Evolutionary conservation across 2,113 vertebrate genomes (phyloP), one percentile per base, ranked within the genome.

Genomic region (Trematocara stigmaticum): DNA sequence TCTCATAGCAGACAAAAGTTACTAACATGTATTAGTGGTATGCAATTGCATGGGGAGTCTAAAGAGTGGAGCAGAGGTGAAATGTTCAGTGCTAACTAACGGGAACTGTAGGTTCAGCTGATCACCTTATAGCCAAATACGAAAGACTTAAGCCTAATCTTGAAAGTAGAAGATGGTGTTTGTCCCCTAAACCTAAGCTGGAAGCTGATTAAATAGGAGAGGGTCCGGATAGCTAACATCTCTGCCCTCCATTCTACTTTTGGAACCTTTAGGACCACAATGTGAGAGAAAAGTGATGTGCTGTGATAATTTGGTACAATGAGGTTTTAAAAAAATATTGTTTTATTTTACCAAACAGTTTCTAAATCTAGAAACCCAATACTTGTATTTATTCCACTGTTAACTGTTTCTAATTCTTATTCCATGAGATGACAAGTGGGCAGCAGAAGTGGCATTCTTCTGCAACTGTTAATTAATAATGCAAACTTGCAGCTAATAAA

Each of bases 401-500:
- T 71, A 56, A 64, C 38, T 4, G 7, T 35, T 76, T n/a, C 34
- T 81, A 59, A 86, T 61, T 86, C 29, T 78, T 61, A 78, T 56
- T 20, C 6, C 5, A 29, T 26, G 56, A 8, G 13, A 53, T 15
- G 49, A 74, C 56, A 79, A 38, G 40, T 23, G 69, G 76, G 52
- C 80, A 59, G 56, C 47, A 15, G 13, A 26, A 7, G 31, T 56
- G 81, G 2, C 78, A 80, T 78, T 57, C 23, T 15, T 74, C 78
- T 87, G 79, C 69, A 45, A 20, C 38, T 81, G 78, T 85, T 90
- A 87, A 92, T 92, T 88, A 92, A 87, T 78, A 84, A 74, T 82
- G 38, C 34, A 87, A 89, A 90, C 61, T 49, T 87, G 40, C 53
- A 6, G 69, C 90, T 88, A 89, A 90, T 93, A 84, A 89, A 88